phyloP scores from a whole-genome alignment of 2,797 vertebrate species.

The Cirrhinus molitorella region DNA sequence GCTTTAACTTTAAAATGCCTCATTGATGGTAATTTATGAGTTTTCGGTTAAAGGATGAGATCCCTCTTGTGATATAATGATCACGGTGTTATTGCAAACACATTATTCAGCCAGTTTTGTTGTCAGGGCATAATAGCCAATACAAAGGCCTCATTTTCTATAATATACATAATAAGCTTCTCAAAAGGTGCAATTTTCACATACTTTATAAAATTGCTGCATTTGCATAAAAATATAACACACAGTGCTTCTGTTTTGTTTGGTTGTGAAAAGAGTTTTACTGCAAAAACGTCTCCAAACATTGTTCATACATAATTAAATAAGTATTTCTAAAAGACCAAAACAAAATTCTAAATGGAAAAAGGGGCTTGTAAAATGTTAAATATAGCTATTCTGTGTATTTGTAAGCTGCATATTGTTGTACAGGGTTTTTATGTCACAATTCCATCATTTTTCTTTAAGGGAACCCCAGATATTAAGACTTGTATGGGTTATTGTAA shows the following conservation, averaged over 20 bases:
- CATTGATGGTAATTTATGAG: background rate
- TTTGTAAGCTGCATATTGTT: background rate
- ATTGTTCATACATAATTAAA: no score
- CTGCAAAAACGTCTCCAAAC: background rate
- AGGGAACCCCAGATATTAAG: no score
- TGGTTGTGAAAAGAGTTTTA: background rate
- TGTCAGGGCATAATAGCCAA: background rate
- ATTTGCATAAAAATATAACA: background rate
- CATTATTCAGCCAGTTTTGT: constrained; percentile 6
- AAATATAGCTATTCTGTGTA: background rate
- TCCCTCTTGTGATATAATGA: constrained; percentile 8
- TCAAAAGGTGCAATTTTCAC: background rate
- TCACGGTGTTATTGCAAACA: constrained; percentile 9
- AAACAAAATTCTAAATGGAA: background rate
- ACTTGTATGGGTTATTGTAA: background rate
- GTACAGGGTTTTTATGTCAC: no score
- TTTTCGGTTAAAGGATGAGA: background rate
- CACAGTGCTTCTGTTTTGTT: background rate
- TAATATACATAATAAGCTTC: background rate
- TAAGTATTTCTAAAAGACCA: background rate
- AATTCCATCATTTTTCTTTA: no score
- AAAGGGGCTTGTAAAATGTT: background rate
- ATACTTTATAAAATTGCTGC: background rate
- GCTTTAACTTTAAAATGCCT: background rate
- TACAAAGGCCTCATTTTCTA: background rate